A percentile compares a stretch with the other conserved stretches of the same genome.
Conservation (phyloP, 2,797 vertebrate genomes). For the Sciurus vulgaris region DNA sequence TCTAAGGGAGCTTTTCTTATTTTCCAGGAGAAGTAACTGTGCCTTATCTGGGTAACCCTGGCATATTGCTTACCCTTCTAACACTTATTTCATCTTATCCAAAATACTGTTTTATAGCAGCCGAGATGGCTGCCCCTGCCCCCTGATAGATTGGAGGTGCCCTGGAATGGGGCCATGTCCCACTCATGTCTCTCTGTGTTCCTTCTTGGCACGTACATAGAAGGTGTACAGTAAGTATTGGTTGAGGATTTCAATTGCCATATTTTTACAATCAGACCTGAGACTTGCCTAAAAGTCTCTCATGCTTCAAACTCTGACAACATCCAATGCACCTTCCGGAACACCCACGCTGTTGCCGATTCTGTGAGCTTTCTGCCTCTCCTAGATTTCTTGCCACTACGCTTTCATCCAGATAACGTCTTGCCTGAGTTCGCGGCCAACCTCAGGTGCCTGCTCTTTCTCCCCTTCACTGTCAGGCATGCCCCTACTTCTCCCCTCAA, state of each 20-base stretch:
- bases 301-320: neutral
- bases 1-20: neutral
- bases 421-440: neutral
- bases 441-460: neutral
- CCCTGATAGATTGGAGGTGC: neutral
- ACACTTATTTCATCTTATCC: neutral
- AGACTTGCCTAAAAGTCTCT: neutral
- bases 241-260: neutral
- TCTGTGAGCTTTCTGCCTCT: neutral
- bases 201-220: neutral
- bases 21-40: neutral
- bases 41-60: neutral
- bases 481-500: neutral
- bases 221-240: neutral
- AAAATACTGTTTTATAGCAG: neutral
- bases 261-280: neutral
- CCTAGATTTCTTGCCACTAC: neutral
- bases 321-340: fast-evolving
- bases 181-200: neutral
- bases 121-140: neutral
- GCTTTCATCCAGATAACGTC: neutral
- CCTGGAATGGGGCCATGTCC: neutral
- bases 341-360: fast-evolving
- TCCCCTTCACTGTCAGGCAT: neutral
- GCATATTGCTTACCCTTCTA: neutral